Evolutionary conservation across 2,797 vertebrate species (phyloP).

Genomic region (Taenioides sp.): DNA sequence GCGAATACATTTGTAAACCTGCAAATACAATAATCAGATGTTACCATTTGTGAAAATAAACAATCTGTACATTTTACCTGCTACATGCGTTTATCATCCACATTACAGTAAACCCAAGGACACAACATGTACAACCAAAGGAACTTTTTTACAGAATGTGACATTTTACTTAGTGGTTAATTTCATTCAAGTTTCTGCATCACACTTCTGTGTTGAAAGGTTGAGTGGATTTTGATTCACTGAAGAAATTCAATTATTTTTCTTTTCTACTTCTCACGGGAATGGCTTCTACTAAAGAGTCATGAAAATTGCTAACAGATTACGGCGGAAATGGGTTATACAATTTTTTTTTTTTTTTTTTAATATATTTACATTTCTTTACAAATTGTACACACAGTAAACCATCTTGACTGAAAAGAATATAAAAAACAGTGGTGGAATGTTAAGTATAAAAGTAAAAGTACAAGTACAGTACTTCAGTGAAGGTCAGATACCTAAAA

Average conservation of each 20-base stretch:
- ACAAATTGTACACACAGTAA: no score
- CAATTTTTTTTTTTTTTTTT: no score
- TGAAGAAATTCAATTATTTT: neutral
- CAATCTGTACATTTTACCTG: conserved; percentile 51
- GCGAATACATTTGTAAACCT: conserved; percentile 19
- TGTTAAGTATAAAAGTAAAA: no score
- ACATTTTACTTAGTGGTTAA: conserved; percentile 2
- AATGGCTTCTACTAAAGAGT: no score
- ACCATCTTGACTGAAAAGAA: no score
- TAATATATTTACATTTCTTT: no score
- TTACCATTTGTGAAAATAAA: conserved; percentile 67
- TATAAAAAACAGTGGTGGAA: no score
- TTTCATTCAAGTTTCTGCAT: neutral
- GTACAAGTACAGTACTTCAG: no score
- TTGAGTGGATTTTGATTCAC: neutral
- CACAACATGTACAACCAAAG: neutral
- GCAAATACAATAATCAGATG: conserved; percentile 15
- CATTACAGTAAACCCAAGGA: conserved; percentile 3
- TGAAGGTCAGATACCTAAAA: no score
- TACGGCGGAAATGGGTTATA: no score
- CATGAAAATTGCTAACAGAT: no score
- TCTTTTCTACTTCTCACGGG: no score
- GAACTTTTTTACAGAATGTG: neutral
- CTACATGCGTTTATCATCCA: neutral
- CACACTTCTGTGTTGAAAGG: neutral